A percentile compares a stretch with the other conserved stretches of the same genome.
Evolutionary conservation across 2,113 vertebrate species (phyloP).

Genomic region (Hippopotamus amphibius): DNA sequence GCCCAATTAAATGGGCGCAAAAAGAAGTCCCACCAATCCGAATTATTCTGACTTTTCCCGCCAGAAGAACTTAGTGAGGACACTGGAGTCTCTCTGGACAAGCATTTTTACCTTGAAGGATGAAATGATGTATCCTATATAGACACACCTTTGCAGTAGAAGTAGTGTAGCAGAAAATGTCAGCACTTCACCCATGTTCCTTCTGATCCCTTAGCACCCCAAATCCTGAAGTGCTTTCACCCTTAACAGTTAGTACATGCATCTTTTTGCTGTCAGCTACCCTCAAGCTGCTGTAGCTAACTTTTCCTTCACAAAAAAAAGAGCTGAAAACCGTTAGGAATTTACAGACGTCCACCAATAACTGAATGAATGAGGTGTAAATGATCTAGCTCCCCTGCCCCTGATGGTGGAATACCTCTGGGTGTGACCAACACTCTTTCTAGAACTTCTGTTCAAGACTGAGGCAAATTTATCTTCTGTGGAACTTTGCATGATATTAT

Average conservation of each 20-base stretch:
- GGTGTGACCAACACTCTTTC: neutral
- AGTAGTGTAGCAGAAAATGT: neutral
- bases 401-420: too few relatives aligned
- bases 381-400: neutral
- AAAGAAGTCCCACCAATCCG: neutral
- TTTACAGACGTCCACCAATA: too few relatives aligned
- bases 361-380: neutral
- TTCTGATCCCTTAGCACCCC: neutral
- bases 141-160: neutral
- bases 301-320: neutral
- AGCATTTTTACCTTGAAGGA: too few relatives aligned
- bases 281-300: neutral
- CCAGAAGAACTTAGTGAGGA: neutral
- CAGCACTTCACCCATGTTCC: accelerated
- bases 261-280: too few relatives aligned
- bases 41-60: neutral
- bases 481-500: neutral
- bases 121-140: too few relatives aligned
- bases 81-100: neutral
- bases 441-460: neutral
- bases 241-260: neutral
- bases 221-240: neutral
- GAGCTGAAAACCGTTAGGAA: neutral
- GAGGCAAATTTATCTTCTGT: neutral
- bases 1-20: neutral